phyloP scores from a whole-genome alignment of 2,113 vertebrate species.

The Paramisgurnus dabryanus region DNA sequence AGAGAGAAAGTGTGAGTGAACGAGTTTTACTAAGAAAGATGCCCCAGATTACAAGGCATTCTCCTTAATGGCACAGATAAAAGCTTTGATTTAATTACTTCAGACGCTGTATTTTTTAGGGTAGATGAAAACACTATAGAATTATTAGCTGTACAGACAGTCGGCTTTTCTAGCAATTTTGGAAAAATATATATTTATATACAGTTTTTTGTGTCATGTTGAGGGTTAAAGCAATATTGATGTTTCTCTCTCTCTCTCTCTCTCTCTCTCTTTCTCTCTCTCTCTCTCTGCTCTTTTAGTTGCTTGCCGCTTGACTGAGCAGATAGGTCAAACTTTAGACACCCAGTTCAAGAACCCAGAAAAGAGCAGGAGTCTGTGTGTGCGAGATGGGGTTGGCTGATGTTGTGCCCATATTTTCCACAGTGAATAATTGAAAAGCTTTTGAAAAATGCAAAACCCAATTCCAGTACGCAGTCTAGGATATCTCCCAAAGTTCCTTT shows the following conservation, averaged over 20 bases:
- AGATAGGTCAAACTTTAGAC: constrained; percentile 50
- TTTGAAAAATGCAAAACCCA: constrained; percentile 69
- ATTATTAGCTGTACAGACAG: neutral
- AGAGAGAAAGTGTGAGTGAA: constrained; percentile 31
- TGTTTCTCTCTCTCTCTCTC: neutral
- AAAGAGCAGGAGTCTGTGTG: constrained; percentile 18
- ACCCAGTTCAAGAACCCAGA: constrained; percentile 27
- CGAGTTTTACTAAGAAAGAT: constrained; percentile 35
- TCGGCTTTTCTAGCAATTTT: neutral
- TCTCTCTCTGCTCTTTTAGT: constrained; percentile 26
- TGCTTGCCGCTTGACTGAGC: constrained; percentile 46
- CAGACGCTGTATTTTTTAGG: neutral
- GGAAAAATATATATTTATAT: neutral
- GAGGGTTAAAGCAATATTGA: neutral
- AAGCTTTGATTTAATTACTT: constrained; percentile 27
- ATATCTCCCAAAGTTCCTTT: constrained; percentile 55
- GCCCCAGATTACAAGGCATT: constrained; percentile 23
- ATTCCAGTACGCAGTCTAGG: constrained; percentile 60
- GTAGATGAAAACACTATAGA: neutral
- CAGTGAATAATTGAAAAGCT: constrained; percentile 74
- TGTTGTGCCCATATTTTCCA: constrained; percentile 60
- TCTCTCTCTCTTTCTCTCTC: neutral
- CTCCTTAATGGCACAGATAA: constrained; percentile 18
- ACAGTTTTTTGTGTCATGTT: constrained; percentile 2
- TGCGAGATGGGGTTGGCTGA: constrained; percentile 31